Evolutionary conservation across 2,113 vertebrate species (phyloP).

Genomic region (Rhabdornis inornatus): DNA sequence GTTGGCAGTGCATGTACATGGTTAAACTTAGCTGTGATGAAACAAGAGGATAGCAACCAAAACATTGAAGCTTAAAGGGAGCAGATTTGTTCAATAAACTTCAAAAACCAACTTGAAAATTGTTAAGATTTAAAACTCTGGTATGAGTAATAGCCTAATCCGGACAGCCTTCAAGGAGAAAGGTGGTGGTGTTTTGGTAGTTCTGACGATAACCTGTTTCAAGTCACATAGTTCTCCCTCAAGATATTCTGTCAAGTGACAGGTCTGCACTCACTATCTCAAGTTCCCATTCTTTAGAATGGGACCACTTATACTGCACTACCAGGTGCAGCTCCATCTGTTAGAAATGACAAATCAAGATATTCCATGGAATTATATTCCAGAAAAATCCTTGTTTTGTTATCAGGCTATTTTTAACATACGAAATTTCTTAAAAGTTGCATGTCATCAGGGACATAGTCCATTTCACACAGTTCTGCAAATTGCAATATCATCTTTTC

Average conservation of each 20-base stretch:
- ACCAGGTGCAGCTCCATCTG: background rate
- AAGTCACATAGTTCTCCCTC: background rate
- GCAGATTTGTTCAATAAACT: background rate
- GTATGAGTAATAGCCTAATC: background rate
- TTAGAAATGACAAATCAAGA: background rate
- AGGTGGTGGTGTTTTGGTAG: background rate
- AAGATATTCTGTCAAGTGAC: background rate
- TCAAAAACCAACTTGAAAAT: background rate
- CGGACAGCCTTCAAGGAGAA: background rate
- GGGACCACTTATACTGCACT: background rate
- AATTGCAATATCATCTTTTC: background rate
- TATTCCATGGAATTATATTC: background rate
- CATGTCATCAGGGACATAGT: background rate
- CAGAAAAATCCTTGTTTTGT: background rate
- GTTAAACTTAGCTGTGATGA: background rate
- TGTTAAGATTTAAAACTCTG: background rate
- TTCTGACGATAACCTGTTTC: background rate
- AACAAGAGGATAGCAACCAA: background rate
- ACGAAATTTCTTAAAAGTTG: background rate
- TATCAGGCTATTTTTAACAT: background rate
- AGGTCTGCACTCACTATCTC: background rate
- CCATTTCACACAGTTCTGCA: background rate
- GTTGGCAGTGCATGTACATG: background rate
- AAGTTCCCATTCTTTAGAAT: background rate
- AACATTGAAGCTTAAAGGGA: background rate